Percentiles rank a stretch among this genome's conserved stretches.
Conservation (phyloP, 2,797 vertebrate species). For the Microchirus variegatus region DNA sequence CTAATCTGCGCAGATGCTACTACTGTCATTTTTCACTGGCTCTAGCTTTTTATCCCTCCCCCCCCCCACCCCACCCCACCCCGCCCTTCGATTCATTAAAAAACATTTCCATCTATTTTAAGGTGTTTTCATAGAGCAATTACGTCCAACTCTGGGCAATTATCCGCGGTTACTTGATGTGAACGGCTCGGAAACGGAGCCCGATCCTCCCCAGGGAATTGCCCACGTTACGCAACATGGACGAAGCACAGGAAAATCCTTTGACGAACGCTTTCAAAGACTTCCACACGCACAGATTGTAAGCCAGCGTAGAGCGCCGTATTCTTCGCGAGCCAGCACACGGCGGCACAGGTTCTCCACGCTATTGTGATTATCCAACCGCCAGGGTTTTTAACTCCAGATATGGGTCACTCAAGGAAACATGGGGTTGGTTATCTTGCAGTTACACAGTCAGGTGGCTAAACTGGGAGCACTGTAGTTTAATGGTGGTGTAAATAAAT, state of each 20-base stretch:
- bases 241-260: slow-evolving; percentile 59
- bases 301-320: slow-evolving; percentile 6
- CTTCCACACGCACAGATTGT: not conserved
- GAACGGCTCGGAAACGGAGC: slow-evolving; percentile 50
- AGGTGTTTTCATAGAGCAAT: slow-evolving; percentile 55
- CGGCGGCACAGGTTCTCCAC: slow-evolving; percentile 35
- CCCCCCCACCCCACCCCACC: not conserved
- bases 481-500: slow-evolving; percentile 24
- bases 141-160: slow-evolving; percentile 37
- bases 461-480: slow-evolving; percentile 4
- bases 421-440: slow-evolving; percentile 16
- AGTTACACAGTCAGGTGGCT: slow-evolving; percentile 30
- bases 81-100: slow-evolving; percentile 51
- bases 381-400: slow-evolving; percentile 41
- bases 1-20: slow-evolving; percentile 20
- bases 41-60: slow-evolving; percentile 33
- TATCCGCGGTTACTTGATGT: slow-evolving; percentile 18
- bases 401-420: slow-evolving; percentile 40
- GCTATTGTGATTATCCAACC: slow-evolving; percentile 37
- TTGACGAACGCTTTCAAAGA: slow-evolving; percentile 64
- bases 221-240: slow-evolving; percentile 40
- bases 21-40: slow-evolving; percentile 27
- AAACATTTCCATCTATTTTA: slow-evolving; percentile 38
- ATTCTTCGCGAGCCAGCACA: slow-evolving; percentile 44
- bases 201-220: slow-evolving; percentile 78